A percentile compares a stretch with the other conserved stretches of the same genome.
These are phyloP conservation scores for Pangasianodon hypophthalmus DNA, from an alignment of 2,113 vertebrate genomes.

Conservation along the genomic window DNA sequence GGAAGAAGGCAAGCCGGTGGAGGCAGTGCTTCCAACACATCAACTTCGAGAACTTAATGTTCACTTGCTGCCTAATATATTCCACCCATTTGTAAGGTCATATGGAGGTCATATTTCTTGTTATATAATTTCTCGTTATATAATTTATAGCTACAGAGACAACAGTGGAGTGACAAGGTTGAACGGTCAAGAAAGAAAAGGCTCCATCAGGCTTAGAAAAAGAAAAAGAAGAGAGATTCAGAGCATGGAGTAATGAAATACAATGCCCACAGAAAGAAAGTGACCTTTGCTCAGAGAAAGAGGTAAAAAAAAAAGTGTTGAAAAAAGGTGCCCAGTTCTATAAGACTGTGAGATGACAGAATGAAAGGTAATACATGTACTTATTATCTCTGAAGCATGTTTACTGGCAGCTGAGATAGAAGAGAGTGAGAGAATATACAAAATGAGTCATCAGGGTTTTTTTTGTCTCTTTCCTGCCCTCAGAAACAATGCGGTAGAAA, in stretches of 20 bases:
- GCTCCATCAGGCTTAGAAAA: not conserved
- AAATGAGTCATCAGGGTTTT: slow-evolving; percentile 22
- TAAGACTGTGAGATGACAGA: not conserved
- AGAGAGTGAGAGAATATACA: not conserved
- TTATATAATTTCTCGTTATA: not conserved
- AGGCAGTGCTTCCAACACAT: no score
- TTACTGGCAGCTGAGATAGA: not conserved
- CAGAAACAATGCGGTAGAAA: not conserved
- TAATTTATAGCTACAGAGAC: slow-evolving; percentile 3
- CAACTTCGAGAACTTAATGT: not conserved
- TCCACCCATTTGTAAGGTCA: not conserved
- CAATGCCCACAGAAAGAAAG: not conserved
- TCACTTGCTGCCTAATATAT: not conserved
- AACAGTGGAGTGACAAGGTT: not conserved
- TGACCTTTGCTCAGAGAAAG: not conserved
- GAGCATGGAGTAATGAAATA: not conserved
- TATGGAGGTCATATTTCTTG: not conserved
- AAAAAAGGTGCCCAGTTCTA: slow-evolving; percentile 3
- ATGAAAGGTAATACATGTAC: not conserved
- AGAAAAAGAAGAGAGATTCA: not conserved
- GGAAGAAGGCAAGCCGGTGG: no score
- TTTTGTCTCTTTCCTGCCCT: not conserved
- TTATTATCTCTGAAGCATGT: slow-evolving; percentile 9
- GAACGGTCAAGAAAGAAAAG: not conserved
- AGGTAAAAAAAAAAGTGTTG: not conserved